These are phyloP conservation scores for Ophion costatus DNA, from an alignment of 2,888 invertebrate species.

Conservation along the genomic window DNA sequence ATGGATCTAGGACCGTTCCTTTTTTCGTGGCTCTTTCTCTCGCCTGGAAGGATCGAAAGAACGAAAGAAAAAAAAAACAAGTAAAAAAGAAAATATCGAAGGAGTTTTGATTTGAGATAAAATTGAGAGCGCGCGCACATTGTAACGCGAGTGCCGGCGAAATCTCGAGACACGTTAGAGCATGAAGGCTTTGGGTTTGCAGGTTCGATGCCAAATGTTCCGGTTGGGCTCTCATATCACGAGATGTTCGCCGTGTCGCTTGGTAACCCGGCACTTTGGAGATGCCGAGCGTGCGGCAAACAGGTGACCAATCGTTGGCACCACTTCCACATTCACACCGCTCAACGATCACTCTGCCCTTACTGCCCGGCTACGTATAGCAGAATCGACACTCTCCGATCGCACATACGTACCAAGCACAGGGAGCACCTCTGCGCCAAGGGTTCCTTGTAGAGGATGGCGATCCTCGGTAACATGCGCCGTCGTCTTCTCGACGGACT, in stretches of 20 bases:
- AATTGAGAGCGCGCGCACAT: constrained; percentile 36
- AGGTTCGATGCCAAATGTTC: constrained; percentile 81
- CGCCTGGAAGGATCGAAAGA: background rate
- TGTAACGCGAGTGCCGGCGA: constrained; percentile 45
- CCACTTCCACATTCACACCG: constrained; percentile 93
- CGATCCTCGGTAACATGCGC: constrained; percentile 77
- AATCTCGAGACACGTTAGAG: constrained; percentile 68
- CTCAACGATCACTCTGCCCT: constrained; percentile 91
- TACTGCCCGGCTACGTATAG: constrained; percentile 95
- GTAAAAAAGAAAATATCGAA: background rate
- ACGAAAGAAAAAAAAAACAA: background rate
- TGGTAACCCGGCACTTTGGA: constrained; percentile 90
- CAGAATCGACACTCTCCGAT: constrained; percentile 93
- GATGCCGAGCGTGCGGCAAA: constrained; percentile 93
- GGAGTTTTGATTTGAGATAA: constrained; percentile 8
- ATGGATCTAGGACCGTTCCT: constrained; percentile 2
- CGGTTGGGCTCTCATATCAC: constrained; percentile 88
- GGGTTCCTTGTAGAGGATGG: constrained; percentile 79
- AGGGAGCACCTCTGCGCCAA: constrained; percentile 76
- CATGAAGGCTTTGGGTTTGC: constrained; percentile 80
- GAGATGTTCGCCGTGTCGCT: constrained; percentile 92
- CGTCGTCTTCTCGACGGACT: constrained; percentile 71
- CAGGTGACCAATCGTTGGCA: constrained; percentile 95
- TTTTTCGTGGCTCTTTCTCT: constrained; percentile 25
- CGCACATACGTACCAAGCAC: constrained; percentile 92